Base-by-base conservation (phyloP, 2,797 vertebrate species). In the Sebastiscus tertius region DNA sequence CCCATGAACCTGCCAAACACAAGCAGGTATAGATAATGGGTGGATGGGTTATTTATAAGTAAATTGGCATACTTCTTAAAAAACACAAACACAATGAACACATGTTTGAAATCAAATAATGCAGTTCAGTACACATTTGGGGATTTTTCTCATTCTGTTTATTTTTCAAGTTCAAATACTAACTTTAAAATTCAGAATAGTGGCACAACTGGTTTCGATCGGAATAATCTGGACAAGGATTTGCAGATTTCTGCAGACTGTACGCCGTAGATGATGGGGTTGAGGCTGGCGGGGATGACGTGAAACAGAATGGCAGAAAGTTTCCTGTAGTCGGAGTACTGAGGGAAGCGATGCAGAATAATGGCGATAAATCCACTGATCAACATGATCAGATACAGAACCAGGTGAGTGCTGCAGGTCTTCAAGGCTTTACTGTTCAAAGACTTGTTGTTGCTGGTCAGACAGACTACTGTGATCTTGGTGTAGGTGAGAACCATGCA, bases 341-440 rank as follows among this genome's bases (percentile, higher is more conserved):
- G 65, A 8, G 88, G 84, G 22, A 85, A 82, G 20, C 84, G 86
- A 70, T 91, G 89, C 8, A 83, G 68, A 1, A 14, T 3, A 26
- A 93, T 73, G 7, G 24, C 20, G 27, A 16, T 5, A 4, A 24
- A 0, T 22, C 90, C 89, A 62, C 4, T 73, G 1, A 85, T 0
- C 1, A 83, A 0, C 85, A 88, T 72, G 22, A 93, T 34, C 1
- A 93, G 56, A 62, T 94, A 92, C 0, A 87, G 78, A 11, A 81
- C 83, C 8, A 91, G 18, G 3, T 94, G 94, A 20, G 93, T 91
- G 77, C 79, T 85, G 66, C 92, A 93, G 24, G 92, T 95, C 73
- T 89, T 88, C 8, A 93, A 1, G 13, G 93, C 93, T 54, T 92
- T 92, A 8, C 70, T 91, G 87, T 94, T 95, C 55, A 93, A 2